Conservation (phyloP, 2,888 invertebrate species). For the Lepidonotus clava region DNA sequence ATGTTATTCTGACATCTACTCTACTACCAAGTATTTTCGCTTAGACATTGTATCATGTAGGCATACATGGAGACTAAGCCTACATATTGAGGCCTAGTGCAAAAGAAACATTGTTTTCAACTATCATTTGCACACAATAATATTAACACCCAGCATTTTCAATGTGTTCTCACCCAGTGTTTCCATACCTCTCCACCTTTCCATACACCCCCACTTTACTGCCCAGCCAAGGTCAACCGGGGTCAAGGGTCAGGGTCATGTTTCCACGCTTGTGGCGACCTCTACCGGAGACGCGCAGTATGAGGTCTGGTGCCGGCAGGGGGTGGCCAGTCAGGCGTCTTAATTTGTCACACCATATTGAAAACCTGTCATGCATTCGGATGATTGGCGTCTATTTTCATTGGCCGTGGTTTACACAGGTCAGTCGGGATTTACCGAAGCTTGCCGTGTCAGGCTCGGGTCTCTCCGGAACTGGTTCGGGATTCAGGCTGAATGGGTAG, state of each 20-base stretch:
- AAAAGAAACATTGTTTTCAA: no score
- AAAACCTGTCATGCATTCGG: not conserved
- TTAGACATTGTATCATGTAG: no score
- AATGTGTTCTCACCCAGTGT: not conserved
- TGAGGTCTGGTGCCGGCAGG: not conserved
- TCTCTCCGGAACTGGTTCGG: no score
- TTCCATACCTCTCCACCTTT: not conserved
- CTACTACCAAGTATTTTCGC: no score
- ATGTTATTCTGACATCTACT: no score
- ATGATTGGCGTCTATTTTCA: not conserved
- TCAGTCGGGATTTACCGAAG: not conserved
- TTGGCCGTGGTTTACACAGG: not conserved
- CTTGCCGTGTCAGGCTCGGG: no score
- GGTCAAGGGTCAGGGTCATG: slow-evolving; percentile 37
- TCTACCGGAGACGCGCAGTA: not conserved
- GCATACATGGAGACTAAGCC: no score
- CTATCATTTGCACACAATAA: no score
- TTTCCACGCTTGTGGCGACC: not conserved
- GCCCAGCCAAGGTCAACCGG: not conserved
- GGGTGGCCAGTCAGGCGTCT: not conserved
- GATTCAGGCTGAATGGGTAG: no score
- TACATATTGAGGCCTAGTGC: no score
- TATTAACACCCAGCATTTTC: not conserved
- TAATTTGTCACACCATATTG: slow-evolving; percentile 27
- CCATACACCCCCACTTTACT: not conserved